Evolutionary conservation across 2,888 invertebrate genomes (phyloP).

Genomic region (Sacculina carcini): DNA sequence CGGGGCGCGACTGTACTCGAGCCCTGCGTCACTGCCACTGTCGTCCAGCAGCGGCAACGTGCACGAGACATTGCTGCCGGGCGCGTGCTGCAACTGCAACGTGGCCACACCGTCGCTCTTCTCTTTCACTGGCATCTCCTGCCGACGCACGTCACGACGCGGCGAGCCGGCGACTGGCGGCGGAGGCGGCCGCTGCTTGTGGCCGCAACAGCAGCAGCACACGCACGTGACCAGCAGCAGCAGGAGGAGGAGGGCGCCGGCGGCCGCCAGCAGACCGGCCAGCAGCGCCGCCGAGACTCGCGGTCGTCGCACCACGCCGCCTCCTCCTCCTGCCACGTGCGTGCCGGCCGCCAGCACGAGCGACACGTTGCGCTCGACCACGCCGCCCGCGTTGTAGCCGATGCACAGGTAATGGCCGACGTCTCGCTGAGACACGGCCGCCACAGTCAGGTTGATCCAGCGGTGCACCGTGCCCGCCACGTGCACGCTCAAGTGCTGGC

Average conservation of each 20-base stretch:
- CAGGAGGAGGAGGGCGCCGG: conserved; percentile 16
- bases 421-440: conserved; percentile 50
- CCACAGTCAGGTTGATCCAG: conserved; percentile 58
- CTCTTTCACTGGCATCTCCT: conserved; percentile 15
- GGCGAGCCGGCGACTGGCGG: conserved; percentile 22
- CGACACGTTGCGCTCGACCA: conserved; percentile 44
- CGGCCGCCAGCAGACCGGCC: conserved; percentile 7
- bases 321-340: conserved; percentile 4
- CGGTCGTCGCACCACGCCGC: conserved; percentile 5
- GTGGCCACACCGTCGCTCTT: conserved; percentile 15
- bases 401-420: conserved; percentile 62
- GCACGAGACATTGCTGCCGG: neutral
- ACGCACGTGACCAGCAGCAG: conserved; percentile 30
- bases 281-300: too few species aligned
- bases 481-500: conserved; percentile 10
- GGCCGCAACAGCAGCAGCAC: conserved; percentile 23
- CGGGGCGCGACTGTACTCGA: conserved; percentile 31
- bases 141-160: conserved; percentile 47
- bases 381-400: conserved; percentile 48
- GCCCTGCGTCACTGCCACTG: conserved; percentile 33
- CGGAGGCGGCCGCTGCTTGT: conserved; percentile 20
- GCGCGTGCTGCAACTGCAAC: conserved; percentile 6
- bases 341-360: conserved; percentile 26
- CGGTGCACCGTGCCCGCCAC: conserved; percentile 16
- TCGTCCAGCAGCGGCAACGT: neutral